Evolutionary conservation across 2,888 invertebrate genomes (phyloP), one percentile per base, ranked within the genome.

Genomic region (Leucophora obtusa): DNA sequence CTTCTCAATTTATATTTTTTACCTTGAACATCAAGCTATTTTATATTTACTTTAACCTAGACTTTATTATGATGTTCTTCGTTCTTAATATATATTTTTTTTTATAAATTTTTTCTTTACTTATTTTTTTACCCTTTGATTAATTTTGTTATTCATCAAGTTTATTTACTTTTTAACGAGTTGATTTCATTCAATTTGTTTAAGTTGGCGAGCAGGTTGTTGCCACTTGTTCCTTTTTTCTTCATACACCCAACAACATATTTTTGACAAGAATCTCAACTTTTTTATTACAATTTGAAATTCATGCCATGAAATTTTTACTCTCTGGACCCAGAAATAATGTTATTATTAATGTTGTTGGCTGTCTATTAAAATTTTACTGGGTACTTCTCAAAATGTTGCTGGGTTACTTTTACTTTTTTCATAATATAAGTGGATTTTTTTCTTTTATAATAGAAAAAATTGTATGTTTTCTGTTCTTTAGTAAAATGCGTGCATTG

Each of bases 171-270:
- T 88, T 89, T 88, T 88, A 88, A 88, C 88, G 88, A 89, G 89
- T 88, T 89, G 88, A 88, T 89, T 88, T 88, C 88, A 88, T 88
- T 88, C 89, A 88, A 88, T 88, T 89, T 88, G 88, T 87, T 88
- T 87, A 86, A 84, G 85, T 85, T 87, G 88, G 87, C 86, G 87
- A 84, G 63, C 81, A 69, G 72, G 68, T 76, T 69, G 62, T 63
- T 79, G 79, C 62, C 65, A 53, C 70, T 76, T 76, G 17, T 63
- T 18, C 35, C 18, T 33, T 33, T 66, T 18, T 24, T 14, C 6
- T 17, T 33, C 11, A 3, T 2, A 24, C 28, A 10, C 38, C 43
- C 43, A 47, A 14, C 43, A 47, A 47, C n/a, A n/a, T 47, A 11
- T 38, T 38, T 38, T 38, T 38, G 10, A 38, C 7, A 38, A 38